A percentile compares a stretch with the other conserved stretches of the same genome.
These are phyloP conservation scores for Drosophila kambysellisi DNA, from an alignment of 2,888 invertebrate genomes.

Conservation along the genomic window DNA sequence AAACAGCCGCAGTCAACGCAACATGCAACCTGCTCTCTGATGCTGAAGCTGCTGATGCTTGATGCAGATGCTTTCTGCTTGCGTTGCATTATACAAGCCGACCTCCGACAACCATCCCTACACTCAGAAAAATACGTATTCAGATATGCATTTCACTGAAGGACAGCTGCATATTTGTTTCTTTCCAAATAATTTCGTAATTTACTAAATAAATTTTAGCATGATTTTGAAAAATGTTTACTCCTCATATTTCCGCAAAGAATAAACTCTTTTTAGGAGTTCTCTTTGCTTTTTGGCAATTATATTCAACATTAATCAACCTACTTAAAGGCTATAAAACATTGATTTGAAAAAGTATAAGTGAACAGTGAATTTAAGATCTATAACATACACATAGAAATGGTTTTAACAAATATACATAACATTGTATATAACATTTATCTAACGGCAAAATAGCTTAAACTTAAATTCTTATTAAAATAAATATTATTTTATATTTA, in stretches of 20 bases:
- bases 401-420: no score
- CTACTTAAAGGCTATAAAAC: no score
- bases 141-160: background rate
- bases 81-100: constrained; percentile 67
- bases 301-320: no score
- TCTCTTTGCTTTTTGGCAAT: background rate
- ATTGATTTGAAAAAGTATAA: no score
- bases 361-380: no score
- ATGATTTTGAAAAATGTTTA: background rate
- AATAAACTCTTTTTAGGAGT: background rate
- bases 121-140: background rate
- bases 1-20: constrained; percentile 68
- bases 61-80: constrained; percentile 54
- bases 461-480: background rate
- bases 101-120: constrained; percentile 27
- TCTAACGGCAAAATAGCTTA: no score
- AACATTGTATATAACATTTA: no score
- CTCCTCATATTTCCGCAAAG: background rate
- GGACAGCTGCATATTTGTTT: background rate
- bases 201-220: background rate
- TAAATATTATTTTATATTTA: background rate
- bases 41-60: constrained; percentile 25
- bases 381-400: no score
- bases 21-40: constrained; percentile 50
- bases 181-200: background rate